Conservation (phyloP, 64 coral and sea anemone genomes). For the Hydrozoanthus tunicans region DNA sequence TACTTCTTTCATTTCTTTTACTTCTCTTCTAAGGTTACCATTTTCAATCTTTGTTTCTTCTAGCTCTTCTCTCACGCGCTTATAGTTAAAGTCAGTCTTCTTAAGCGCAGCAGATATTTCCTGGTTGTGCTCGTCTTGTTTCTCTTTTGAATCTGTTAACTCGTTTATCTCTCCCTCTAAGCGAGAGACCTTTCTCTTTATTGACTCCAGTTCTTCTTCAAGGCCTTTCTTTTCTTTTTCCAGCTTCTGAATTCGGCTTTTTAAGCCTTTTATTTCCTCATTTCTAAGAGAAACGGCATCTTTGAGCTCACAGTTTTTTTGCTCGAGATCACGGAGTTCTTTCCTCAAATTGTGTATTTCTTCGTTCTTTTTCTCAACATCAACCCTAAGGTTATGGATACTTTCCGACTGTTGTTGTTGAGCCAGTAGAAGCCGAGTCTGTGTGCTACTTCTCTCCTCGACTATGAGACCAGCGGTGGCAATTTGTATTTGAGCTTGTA, state of each 20-base stretch:
- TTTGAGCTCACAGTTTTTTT: conserved; percentile 16
- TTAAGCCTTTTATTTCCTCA: conserved; percentile 13
- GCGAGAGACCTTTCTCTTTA: conserved; percentile 18
- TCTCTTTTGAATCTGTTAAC: neutral
- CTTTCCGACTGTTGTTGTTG: conserved; percentile 22
- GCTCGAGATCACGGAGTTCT: conserved; percentile 20
- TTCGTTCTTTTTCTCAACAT: conserved; percentile 29
- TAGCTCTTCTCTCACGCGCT: conserved; percentile 14
- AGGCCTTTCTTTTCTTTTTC: conserved; percentile 17
- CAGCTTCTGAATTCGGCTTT: conserved; percentile 24
- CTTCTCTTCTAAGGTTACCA: conserved; percentile 1
- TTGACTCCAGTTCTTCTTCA: conserved; percentile 2
- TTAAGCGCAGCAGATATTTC: neutral
- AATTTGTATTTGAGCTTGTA: neutral
- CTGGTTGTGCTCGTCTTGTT: conserved; percentile 38
- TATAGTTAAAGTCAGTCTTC: neutral
- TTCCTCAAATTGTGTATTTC: conserved; percentile 31
- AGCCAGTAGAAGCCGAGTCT: neutral
- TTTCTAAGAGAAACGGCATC: neutral
- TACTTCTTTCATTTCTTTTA: conserved; percentile 18
- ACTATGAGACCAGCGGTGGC: neutral
- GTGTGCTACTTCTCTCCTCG: neutral
- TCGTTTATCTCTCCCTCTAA: conserved; percentile 4
- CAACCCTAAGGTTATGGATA: conserved; percentile 8
- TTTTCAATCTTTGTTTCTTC: conserved; percentile 30